Base-by-base conservation (phyloP, 2,113 vertebrate species). In the Istiophorus platypterus region DNA sequence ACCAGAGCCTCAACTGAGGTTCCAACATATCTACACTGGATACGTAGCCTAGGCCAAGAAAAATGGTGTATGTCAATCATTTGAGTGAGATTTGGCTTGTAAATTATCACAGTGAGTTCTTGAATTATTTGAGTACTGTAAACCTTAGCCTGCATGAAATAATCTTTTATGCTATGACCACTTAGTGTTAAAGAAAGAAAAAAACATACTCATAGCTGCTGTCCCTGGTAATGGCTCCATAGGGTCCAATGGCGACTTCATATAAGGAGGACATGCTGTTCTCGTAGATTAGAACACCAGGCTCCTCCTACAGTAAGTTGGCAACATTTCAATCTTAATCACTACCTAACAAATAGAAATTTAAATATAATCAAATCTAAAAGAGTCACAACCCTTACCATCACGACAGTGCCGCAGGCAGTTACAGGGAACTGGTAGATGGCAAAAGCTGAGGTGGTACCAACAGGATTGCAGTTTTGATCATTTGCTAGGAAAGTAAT, bases 201-300 rank as follows among this genome's bases (percentile, higher is more conserved):
- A 78, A 63, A 15, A 82, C 75, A 68, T 88, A 92, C 95, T 90
- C 76, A 88, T 71, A 93, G 7, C 42, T 10, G 63, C 81, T 92
- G 88, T 95, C 94, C 64, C 95, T 95, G 61, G 92, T 92, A 67
- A 95, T 93, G 20, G 58, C 47, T 77, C 93, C 93, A 0, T 2
- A 26, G 1, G 65, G 41, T 80, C 93, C 93, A 56, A 87, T 0
- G 34, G 52, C 64, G 4, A 95, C 91, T 81, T 93, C 91, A 80
- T 73, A 92, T 4, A 27, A 29, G 8, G 92, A 90, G 0, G 52
- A 47, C 92, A 95, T 91, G 47, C 63, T 76, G 85, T 95, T 95
- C 59, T 95, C 92, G 15, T 95, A 96, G 64, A 89, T 67, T 56
- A 94, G 0, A 42, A 73, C 56, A 17, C 78, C 92, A 29, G 45